Base-by-base conservation (phyloP, 1,140 invertebrate genomes). In the Drosophila subpulchrella region DNA sequence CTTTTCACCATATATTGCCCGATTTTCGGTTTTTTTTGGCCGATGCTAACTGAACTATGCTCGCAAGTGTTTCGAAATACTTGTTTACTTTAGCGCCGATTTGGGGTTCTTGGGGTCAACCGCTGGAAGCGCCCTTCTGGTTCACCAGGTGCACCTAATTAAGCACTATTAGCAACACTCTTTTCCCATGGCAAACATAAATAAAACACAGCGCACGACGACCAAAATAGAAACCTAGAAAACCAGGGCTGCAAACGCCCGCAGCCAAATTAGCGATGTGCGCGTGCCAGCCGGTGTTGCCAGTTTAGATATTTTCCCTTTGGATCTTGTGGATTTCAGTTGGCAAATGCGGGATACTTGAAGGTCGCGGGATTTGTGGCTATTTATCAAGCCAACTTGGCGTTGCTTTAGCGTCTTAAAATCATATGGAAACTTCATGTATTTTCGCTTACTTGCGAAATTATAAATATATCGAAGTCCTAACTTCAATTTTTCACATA, bases 141-240 rank as follows among this genome's bases (percentile, higher is more conserved):
- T 39, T 15, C 41, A 60, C 39, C 48, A 36, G 51, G 17, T 34
- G 48, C 44, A 66, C 61, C 17, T 36, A 27, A 53, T 66, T 44
- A 32, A 44, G 61, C 41, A 67, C 65, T 54, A 20, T 68, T 53
- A 66, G 42, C 62, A 66, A 66, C 60, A 54, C 32, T 44, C 36
- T 44, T 51, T 68, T 53, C 47, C 61, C 61, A 68, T 67, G 47
- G 61, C 61, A 68, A 68, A 68, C 65, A 68, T 68, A 68, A 68
- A 68, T 68, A 68, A 68, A 68, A 68, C 65, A 66, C 61, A 66
- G 47, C 38, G 61, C 24, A 44, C 65, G 59, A 68, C 65, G 63
- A 68, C 65, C 65, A 68, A 68, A 68, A 68, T 68, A 68, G 59
- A 68, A 65, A 53, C 32, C 42, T 48, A 59, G 44, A 38, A 34